Evolutionary conservation across 2,113 vertebrate genomes (phyloP).

Genomic region (Vulpes vulpes): DNA sequence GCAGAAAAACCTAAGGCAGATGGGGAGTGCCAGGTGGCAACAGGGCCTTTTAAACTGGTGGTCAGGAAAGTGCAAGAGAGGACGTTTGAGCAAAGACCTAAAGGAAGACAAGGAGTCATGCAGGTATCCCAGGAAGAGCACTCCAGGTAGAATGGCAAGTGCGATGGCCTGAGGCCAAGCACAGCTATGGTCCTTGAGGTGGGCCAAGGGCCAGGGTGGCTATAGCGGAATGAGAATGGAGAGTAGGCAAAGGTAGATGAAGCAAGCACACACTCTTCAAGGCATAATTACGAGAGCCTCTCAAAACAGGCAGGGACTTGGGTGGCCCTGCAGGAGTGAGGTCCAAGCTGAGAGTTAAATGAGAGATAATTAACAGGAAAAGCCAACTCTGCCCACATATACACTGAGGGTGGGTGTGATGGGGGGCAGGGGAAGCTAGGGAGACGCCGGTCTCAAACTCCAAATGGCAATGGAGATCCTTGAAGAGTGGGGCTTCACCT

Average conservation of each 20-base stretch:
- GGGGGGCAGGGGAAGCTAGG: neutral
- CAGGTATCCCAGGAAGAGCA: neutral
- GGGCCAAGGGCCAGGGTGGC: neutral
- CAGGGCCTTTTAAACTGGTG: neutral
- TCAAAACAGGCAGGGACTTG: neutral
- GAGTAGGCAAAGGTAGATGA: accelerated
- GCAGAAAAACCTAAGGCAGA: neutral
- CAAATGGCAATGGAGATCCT: neutral
- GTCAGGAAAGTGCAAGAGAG: neutral
- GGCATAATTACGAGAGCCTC: neutral
- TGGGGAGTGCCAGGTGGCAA: neutral
- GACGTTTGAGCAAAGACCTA: neutral
- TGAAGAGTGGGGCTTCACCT: neutral
- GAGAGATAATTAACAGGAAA: neutral
- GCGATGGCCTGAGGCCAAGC: neutral
- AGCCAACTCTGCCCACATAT: neutral
- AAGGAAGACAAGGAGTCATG: neutral
- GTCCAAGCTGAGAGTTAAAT: neutral
- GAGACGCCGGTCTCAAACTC: neutral
- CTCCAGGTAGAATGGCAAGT: neutral
- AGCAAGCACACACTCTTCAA: neutral
- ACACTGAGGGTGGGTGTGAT: accelerated
- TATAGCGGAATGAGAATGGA: neutral
- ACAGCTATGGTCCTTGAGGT: neutral
- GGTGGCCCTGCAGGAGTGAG: too few species aligned